Conservation (phyloP, 2,797 vertebrate species). For the Galagoides demidoff region DNA sequence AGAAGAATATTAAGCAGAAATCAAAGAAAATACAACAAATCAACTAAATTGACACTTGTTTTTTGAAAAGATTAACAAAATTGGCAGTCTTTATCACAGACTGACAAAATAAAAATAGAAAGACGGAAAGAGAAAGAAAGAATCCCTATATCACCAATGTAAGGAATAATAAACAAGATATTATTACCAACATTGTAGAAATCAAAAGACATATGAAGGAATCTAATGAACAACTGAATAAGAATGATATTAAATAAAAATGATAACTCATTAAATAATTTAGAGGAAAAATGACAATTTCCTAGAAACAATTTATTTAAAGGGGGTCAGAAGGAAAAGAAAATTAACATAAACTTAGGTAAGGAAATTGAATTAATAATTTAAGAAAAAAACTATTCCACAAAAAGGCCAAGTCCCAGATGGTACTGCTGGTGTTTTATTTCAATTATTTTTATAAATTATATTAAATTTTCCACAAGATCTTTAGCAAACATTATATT, state of each 20-base stretch:
- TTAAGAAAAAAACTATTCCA: background rate
- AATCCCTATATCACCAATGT: background rate
- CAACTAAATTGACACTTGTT: too few species aligned
- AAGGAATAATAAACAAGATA: background rate
- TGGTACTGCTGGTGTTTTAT: too few species aligned
- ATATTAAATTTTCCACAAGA: background rate
- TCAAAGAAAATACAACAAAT: background rate
- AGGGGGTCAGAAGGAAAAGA: background rate
- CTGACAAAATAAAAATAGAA: background rate
- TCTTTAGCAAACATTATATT: background rate
- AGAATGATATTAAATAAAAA: background rate
- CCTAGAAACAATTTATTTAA: background rate
- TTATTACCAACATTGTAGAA: background rate
- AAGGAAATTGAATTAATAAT: background rate
- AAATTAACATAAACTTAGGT: background rate
- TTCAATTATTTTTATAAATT: too few species aligned
- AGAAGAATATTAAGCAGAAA: background rate
- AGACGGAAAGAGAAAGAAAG: background rate
- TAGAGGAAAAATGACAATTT: background rate
- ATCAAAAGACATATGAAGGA: background rate
- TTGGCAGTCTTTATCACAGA: background rate
- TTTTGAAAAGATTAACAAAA: background rate
- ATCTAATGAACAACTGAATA: background rate
- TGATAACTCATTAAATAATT: background rate
- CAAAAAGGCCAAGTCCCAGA: background rate